These are phyloP conservation scores for Archocentrus centrarchus DNA, from an alignment of 2,113 vertebrate species.

Conservation along the genomic window DNA sequence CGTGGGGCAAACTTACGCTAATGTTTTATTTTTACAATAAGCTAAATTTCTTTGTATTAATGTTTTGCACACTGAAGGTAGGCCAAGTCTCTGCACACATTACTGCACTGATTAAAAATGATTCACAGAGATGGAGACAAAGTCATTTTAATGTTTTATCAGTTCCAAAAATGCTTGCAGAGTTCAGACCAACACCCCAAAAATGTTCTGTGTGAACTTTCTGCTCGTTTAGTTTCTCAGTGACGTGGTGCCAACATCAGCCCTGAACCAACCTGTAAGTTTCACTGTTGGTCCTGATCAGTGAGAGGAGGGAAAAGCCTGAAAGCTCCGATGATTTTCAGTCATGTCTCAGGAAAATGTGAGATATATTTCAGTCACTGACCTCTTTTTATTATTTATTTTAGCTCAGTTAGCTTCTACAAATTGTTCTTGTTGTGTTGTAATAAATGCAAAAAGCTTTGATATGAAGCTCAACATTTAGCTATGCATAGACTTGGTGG, in stretches of 20 bases:
- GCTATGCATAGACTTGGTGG: not conserved
- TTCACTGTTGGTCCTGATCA: not conserved
- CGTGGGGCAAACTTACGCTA: not conserved
- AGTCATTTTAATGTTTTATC: too few relatives aligned
- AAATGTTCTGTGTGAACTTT: not conserved
- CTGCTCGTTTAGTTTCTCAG: not conserved
- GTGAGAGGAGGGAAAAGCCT: too few relatives aligned
- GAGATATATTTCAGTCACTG: too few relatives aligned
- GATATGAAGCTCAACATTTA: not conserved
- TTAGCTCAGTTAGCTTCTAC: not conserved
- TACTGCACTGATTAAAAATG: not conserved
- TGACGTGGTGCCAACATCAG: too few relatives aligned
- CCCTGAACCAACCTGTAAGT: not conserved
- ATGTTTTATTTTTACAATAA: not conserved
- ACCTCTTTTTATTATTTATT: not conserved
- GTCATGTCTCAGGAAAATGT: not conserved
- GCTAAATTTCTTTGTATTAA: not conserved
- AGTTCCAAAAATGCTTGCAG: not conserved
- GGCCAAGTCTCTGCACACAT: not conserved
- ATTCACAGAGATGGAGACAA: not conserved
- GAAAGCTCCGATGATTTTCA: not conserved
- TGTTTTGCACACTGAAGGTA: not conserved
- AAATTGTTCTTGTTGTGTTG: not conserved
- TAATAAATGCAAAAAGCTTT: not conserved
- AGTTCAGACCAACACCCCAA: not conserved